phyloP scores from a whole-genome alignment of 2,113 vertebrate genomes.

The Dolichotis patagonum region DNA sequence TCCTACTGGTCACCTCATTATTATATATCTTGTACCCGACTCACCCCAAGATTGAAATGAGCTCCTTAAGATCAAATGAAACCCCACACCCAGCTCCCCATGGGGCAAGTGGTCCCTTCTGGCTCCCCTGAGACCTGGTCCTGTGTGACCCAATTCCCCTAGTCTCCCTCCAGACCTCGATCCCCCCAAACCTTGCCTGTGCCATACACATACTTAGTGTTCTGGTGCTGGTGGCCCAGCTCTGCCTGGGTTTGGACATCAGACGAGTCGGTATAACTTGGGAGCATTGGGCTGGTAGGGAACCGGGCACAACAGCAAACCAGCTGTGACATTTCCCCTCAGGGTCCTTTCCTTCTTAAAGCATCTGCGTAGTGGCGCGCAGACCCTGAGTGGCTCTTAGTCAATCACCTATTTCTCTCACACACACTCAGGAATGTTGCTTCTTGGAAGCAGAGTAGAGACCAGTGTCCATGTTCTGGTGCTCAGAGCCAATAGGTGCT shows the following conservation, averaged over 20 bases:
- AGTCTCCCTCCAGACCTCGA: background rate
- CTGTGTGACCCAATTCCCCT: background rate
- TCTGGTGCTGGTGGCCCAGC: rapidly evolving
- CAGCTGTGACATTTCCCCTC: background rate
- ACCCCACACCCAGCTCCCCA: background rate
- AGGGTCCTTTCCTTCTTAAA: background rate
- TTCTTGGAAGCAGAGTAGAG: background rate
- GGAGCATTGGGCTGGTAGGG: no score
- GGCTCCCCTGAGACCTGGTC: background rate
- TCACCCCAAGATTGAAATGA: background rate
- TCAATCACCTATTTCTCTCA: background rate
- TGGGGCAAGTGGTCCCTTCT: no score
- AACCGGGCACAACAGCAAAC: background rate
- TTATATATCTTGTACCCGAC: no score
- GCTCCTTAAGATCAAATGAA: background rate
- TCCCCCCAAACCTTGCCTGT: background rate
- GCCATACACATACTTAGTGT: background rate
- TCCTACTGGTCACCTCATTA: background rate
- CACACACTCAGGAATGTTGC: background rate
- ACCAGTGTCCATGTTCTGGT: background rate
- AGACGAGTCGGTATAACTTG: background rate
- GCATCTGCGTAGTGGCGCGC: background rate
- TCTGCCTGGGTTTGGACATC: background rate
- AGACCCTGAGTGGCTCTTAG: background rate
- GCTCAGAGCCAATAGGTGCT: no score